Evolutionary conservation across 1,140 invertebrate genomes (phyloP).

Genomic region (Caenorhabditis tropicalis): DNA sequence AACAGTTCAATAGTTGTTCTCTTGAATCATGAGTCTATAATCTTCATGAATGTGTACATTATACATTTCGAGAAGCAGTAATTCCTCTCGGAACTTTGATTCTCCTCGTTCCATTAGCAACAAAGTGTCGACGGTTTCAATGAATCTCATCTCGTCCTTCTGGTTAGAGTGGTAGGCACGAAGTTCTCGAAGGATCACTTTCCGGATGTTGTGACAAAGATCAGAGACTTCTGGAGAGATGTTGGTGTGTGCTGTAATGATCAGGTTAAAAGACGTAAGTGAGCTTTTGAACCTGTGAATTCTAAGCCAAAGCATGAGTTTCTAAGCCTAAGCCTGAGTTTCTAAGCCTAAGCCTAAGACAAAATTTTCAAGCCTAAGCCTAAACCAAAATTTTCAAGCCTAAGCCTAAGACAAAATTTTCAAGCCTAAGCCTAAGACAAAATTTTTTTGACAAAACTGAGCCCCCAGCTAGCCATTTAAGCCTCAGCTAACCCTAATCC

Average conservation of each 20-base stretch:
- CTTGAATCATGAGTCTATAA: not conserved
- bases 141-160: not conserved
- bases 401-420: no score
- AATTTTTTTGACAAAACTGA: no score
- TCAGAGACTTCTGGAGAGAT: not conserved
- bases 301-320: no score
- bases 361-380: no score
- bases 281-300: no score
- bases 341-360: no score
- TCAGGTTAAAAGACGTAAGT: no score
- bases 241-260: not conserved
- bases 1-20: not conserved
- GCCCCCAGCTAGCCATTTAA: no score
- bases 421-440: no score
- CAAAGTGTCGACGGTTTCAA: not conserved
- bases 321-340: no score
- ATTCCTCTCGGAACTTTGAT: not conserved
- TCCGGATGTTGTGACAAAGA: not conserved
- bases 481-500: no score
- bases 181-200: not conserved
- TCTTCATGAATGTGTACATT: slow-evolving; percentile 24
- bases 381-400: no score
- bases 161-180: not conserved
- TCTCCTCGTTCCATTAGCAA: not conserved
- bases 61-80: not conserved